Conservation (phyloP, 2,797 vertebrate genomes). For the Enteromius mattozi region DNA sequence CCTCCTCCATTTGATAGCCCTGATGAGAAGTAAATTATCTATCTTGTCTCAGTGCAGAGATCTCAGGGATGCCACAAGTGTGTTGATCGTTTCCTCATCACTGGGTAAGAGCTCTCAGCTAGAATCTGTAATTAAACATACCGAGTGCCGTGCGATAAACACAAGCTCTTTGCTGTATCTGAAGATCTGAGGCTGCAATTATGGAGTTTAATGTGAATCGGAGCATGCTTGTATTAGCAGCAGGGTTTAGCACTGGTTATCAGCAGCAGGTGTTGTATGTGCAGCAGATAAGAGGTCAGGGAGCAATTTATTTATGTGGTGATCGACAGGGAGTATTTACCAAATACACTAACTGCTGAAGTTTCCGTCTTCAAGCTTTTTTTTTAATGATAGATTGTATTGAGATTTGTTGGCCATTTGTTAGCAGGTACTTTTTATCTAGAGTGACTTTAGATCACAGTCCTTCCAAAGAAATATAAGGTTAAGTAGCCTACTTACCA, state of each 20-base stretch:
- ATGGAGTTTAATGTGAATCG: conserved; percentile 35
- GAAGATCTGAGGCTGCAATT: conserved; percentile 38
- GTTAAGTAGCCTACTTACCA: not conserved
- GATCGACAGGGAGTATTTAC: not conserved
- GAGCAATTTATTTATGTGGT: conserved; percentile 8
- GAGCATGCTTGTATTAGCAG: conserved; percentile 16
- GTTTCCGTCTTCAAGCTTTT: not conserved
- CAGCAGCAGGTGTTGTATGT: conserved; percentile 22
- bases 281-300: conserved; percentile 22
- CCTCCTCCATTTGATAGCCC: not conserved
- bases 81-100: conserved; percentile 7
- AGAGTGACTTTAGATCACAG: not conserved
- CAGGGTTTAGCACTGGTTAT: conserved; percentile 25
- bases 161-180: conserved; percentile 40
- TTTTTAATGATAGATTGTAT: not conserved
- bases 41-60: conserved; percentile 1
- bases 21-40: conserved; percentile 11
- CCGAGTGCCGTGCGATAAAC: conserved; percentile 34
- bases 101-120: conserved; percentile 26
- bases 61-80: not conserved
- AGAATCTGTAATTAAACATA: conserved; percentile 45
- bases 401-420: not conserved
- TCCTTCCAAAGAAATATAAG: not conserved
- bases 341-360: not conserved
- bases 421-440: not conserved